Evolutionary conservation across 1,140 invertebrate species (phyloP), one percentile per base, ranked within the genome.

Genomic region (Drosophila santomea): DNA sequence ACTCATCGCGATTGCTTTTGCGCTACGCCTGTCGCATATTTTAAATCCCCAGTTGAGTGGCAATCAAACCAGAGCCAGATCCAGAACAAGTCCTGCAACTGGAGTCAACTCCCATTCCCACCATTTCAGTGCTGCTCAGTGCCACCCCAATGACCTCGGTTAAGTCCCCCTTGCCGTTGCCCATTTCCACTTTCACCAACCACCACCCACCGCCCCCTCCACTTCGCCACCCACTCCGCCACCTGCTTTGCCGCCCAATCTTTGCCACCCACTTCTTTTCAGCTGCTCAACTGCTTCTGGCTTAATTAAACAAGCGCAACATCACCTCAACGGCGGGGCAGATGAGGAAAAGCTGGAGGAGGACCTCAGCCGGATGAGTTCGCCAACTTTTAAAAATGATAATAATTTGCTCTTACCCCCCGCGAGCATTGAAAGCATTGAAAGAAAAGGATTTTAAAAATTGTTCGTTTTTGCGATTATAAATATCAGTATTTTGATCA

Each of bases 21-120:
- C 73, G 63, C 84, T 79, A 86, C 83, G 83, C 79, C 79, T 69
- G 83, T 80, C 83, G 83, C 84, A 88, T 88, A 89, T 88, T 88
- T 88, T 83, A 88, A 88, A 89, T 88, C 83, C 83, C 83, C 76
- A 88, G 79, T 88, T 88, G 83, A 89, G 84, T 88, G 84, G 83
- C 83, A 88, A 88, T 88, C 83, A 88, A 88, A 74, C 63, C 84
- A 73, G 36, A 52, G 36, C 60, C 72, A 55, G 43, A 74, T 23
- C 69, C 69, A 52, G 58, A 55, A 50, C 63, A 36, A 57, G 63
- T 58, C 66, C 67, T 58, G 57, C 36, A 43, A 20, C 28, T 23
- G 36, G 50, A 71, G 35, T 56, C 51, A 68, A 52, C 73, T 15
- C 20, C 20, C 20, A 20, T 2, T 15, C 60, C 23, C 52, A 50